These are phyloP conservation scores for Pandemis heparana DNA, from an alignment of 2,888 invertebrate genomes.

Conservation along the genomic window DNA sequence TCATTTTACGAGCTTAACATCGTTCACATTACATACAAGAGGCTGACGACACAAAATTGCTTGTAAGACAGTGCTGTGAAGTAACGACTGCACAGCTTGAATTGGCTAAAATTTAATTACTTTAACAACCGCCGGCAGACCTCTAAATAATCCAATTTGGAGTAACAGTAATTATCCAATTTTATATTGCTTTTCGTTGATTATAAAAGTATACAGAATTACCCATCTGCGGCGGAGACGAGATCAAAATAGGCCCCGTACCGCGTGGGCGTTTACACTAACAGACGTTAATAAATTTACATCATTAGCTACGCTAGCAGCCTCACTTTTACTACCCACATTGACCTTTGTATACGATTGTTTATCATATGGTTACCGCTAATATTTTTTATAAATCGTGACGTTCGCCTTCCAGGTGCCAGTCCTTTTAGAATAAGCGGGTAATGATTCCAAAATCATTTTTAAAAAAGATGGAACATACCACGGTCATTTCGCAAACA, in stretches of 20 bases:
- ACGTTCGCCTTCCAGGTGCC: too few relatives aligned
- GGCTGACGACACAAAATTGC: background rate
- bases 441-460: background rate
- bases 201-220: conserved; percentile 4
- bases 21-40: background rate
- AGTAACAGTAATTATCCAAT: background rate
- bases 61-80: background rate
- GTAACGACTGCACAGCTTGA: background rate
- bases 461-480: background rate
- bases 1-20: background rate
- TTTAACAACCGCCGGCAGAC: background rate
- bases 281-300: conserved; percentile 38
- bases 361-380: background rate
- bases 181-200: conserved; percentile 19
- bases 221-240: conserved; percentile 4
- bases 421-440: background rate
- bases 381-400: background rate
- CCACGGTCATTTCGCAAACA: too few relatives aligned
- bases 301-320: conserved; percentile 28
- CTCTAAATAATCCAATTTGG: background rate
- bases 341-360: conserved; percentile 28
- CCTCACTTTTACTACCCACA: conserved; percentile 27
- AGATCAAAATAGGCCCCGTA: conserved; percentile 21
- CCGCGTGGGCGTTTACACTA: conserved; percentile 24
- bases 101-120: background rate